These are phyloP conservation scores for Ceyx melanurus DNA, from an alignment of 2,113 vertebrate genomes.

Conservation along the genomic window DNA sequence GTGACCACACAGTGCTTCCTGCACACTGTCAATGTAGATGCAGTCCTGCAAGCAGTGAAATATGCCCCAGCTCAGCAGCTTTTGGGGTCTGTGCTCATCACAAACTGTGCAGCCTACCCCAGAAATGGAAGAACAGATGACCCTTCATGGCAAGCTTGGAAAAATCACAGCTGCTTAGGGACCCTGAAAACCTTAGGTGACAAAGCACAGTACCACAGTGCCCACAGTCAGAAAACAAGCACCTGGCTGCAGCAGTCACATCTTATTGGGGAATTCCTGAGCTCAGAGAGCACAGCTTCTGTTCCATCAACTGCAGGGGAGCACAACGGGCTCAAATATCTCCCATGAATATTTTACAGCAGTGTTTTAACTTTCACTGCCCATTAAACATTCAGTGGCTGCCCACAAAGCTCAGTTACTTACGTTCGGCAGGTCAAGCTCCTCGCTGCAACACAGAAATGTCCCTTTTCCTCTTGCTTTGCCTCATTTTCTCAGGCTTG, in stretches of 20 bases:
- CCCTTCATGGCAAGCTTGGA: rapidly evolving
- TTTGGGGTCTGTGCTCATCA: background rate
- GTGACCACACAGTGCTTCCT: no score
- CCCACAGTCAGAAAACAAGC: rapidly evolving
- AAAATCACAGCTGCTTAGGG: rapidly evolving
- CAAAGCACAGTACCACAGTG: background rate
- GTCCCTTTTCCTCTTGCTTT: background rate
- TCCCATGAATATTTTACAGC: constrained; percentile 25
- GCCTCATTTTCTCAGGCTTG: background rate
- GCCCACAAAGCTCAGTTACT: background rate
- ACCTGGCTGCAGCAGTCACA: background rate
- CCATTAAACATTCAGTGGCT: constrained; percentile 59
- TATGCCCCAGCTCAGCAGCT: no score
- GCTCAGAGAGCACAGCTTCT: rapidly evolving
- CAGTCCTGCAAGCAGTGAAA: no score
- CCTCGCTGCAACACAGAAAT: rapidly evolving
- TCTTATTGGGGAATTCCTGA: rapidly evolving
- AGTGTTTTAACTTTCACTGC: background rate
- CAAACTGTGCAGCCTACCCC: background rate
- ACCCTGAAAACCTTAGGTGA: background rate
- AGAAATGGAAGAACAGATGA: background rate
- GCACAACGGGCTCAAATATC: background rate
- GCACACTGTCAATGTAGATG: background rate
- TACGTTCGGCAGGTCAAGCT: background rate
- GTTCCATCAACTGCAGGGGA: background rate